Base-by-base conservation (phyloP, 2,113 vertebrate species). In the Rhodinocichla rosea region DNA sequence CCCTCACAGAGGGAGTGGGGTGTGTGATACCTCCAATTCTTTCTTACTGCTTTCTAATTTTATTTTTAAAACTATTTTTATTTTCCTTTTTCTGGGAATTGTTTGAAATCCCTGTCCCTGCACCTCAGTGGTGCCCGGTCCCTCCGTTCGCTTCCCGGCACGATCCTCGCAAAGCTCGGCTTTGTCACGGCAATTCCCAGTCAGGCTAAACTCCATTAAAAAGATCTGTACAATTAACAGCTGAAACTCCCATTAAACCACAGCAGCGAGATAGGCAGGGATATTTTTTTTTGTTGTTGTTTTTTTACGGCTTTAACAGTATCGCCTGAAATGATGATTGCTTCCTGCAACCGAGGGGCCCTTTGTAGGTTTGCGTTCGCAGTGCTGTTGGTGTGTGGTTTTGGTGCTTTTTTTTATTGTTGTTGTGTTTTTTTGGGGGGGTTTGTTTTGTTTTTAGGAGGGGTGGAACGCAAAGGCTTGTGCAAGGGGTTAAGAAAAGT, bases 401-500 rank as follows among this genome's bases (percentile, higher is more conserved):
- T 30, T 53, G 55, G 23, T 78, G 55, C 49, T 4, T 15, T 6
- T 53, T 5, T 56, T 33, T 59, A 27, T 44, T 57, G 12, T 50
- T 33, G 56, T 10, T 39, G n/a, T 37, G 33, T 20, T n/a, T 70
- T 44, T 56, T 5, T 13, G 6, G 32, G 12, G 37, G 49, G n/a
- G 15, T 13, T 55, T 52, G 37, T 15, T 92, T 83, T 42, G 74
- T 49, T 83, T 89, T 92, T 92, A 70, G 67, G 77, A 93, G 40
- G 63, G 27, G 40, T 76, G 82, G 90, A 73, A 84, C 9, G 88
- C 67, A 10, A 47, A 83, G 47, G 39, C 67, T 93, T 65, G 50
- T 90, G 92, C 88, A 93, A 89, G 87, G 94, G 94, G 92, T 94
- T 95, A 94, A 95, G 91, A 71, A 91, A 94, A 87, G 73, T 52